Base-by-base conservation (phyloP, 2,113 vertebrate genomes). In the Pelobates fuscus region DNA sequence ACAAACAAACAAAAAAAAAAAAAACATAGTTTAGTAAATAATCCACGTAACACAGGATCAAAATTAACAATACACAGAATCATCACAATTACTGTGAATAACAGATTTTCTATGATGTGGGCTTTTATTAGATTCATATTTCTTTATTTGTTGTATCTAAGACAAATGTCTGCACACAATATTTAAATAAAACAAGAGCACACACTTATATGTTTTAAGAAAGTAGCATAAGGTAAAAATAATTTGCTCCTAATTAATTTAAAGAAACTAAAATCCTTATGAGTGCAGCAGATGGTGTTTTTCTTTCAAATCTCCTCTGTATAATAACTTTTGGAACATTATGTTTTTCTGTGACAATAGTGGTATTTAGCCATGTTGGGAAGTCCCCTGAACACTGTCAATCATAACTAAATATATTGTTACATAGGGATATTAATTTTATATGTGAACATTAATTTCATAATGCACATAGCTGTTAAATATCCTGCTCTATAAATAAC, bases 241-340 rank as follows among this genome's bases (percentile, higher is more conserved):
- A 71, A 61, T 71, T 61, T 71, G 60, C 20, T n/a, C 27, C 37
- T 46, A 71, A 61, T 61, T 71, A 71, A 71, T 71, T 71, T 71
- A 61, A 58, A 71, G 57, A 29, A 46, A 61, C 32, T 59, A 46
- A 71, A 44, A 70, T 25, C 20, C 8, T 32, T 44, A 44, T 12
- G 59, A 46, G 12, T 46, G 41, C 10, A 71, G 26, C 69, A 71
- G 69, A 71, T 71, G 69, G 69, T 12, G 52, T 24, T 49, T n/a
- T 60, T 11, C 37, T 15, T 7, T 23, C 32, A 61, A 71, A 25
- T 61, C 57, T 71, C 55, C n/a, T 25, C 24, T 60, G 68, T 37
- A 60, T 46, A 44, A 23, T 25, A 23, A 43, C 59, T 60, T 70
- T 70, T 15, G 27, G 37, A 44, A 70, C 67, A 15, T 11, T 41